Evolutionary conservation across 53 echinoderm and acorn worm genomes (phyloP).

Genomic region (Antedon mediterranea): DNA sequence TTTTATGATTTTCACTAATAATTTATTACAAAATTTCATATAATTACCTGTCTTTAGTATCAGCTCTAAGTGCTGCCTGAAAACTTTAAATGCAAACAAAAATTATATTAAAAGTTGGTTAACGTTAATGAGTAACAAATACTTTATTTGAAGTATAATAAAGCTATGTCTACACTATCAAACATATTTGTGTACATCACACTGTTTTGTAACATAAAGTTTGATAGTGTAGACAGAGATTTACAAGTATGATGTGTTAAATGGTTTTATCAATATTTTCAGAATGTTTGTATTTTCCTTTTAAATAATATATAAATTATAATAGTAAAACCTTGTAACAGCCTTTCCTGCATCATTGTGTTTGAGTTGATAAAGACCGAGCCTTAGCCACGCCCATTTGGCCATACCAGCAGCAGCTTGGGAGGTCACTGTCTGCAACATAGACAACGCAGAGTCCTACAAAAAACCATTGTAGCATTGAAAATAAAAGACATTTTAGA

Average conservation of each 20-base stretch:
- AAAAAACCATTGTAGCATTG: neutral
- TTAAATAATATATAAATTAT: neutral
- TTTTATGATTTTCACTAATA: too few relatives aligned
- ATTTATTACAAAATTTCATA: neutral
- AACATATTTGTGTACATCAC: too few relatives aligned
- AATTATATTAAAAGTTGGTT: neutral
- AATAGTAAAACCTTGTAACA: constrained; percentile 41
- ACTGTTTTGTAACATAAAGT: too few relatives aligned
- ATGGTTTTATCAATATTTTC: too few relatives aligned
- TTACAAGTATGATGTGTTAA: too few relatives aligned
- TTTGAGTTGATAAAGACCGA: constrained; percentile 73
- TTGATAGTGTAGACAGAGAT: too few relatives aligned
- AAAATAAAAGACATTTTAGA: neutral
- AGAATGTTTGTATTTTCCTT: neutral
- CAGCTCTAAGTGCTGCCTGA: constrained; percentile 77
- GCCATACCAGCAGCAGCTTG: constrained; percentile 55
- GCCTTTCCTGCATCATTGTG: constrained; percentile 50
- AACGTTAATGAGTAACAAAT: too few relatives aligned
- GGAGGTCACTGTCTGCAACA: constrained; percentile 59
- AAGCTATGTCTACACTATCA: too few relatives aligned
- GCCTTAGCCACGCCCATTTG: constrained; percentile 94
- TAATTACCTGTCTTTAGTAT: constrained; percentile 78
- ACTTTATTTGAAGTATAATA: too few relatives aligned
- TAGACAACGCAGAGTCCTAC: constrained; percentile 29
- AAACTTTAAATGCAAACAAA: constrained; percentile 26